phyloP scores from a whole-genome alignment of 2,113 vertebrate species.

The Neopipo cinnamomea region DNA sequence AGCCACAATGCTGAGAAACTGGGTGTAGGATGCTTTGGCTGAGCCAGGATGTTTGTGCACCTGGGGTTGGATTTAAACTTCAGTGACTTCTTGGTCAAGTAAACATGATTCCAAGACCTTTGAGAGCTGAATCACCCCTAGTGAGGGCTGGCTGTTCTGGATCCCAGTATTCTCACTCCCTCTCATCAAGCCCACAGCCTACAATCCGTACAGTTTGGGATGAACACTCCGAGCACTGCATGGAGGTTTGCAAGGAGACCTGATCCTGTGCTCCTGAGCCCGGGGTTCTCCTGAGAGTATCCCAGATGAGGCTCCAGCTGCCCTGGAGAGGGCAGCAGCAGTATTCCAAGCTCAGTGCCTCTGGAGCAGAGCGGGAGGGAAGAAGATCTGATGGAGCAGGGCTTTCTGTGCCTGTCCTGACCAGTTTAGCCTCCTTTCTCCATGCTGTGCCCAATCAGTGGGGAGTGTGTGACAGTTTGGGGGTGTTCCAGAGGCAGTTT shows the following conservation, averaged over 20 bases:
- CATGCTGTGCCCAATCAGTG: neutral
- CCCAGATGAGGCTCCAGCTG: neutral
- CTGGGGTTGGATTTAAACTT: neutral
- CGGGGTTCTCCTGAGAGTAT: fast-evolving
- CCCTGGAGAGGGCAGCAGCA: slow-evolving; percentile 58
- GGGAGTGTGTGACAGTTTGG: neutral
- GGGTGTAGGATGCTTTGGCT: neutral
- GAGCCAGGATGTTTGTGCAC: neutral
- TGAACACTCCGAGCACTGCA: neutral
- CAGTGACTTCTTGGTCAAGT: neutral
- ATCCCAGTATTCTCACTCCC: neutral
- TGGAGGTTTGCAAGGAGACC: neutral
- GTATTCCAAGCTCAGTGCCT: neutral
- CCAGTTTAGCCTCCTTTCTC: neutral
- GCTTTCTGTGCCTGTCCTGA: neutral
- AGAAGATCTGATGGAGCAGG: neutral
- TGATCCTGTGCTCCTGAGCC: fast-evolving
- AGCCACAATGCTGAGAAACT: neutral
- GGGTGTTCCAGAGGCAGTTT: neutral
- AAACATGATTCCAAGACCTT: neutral
- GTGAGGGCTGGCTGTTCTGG: neutral
- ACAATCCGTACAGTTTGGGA: neutral
- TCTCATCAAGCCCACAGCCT: neutral
- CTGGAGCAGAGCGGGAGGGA: neutral
- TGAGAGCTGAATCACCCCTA: neutral